These are phyloP conservation scores for Galleria mellonella DNA, from an alignment of 1,140 invertebrate species.

Conservation along the genomic window DNA sequence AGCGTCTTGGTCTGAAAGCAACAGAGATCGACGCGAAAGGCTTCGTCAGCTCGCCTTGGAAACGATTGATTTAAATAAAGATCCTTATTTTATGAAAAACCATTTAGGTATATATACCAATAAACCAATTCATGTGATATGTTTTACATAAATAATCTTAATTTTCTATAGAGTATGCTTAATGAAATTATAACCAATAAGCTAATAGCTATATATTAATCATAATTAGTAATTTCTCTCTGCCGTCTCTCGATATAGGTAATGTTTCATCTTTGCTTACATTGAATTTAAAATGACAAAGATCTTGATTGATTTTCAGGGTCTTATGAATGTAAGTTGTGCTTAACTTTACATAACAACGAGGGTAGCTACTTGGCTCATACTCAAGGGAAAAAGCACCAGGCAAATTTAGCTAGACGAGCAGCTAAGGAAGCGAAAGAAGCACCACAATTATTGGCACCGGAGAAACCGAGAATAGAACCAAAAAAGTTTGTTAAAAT, in stretches of 20 bases:
- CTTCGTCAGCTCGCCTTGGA: slow-evolving; percentile 96
- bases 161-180: no score
- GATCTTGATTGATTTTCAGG: slow-evolving; percentile 70
- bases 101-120: slow-evolving; percentile 82
- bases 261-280: no score
- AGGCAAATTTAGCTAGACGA: slow-evolving; percentile 97
- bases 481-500: slow-evolving; percentile 99
- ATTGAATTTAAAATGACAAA: not conserved
- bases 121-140: no score
- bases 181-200: no score
- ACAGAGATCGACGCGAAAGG: slow-evolving; percentile 96
- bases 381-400: slow-evolving; percentile 99
- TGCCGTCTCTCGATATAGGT: no score
- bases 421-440: slow-evolving; percentile 99
- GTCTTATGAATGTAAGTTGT: slow-evolving; percentile 99
- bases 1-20: slow-evolving; percentile 98
- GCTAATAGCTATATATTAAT: no score
- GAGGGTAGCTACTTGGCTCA: slow-evolving; percentile 99
- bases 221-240: no score
- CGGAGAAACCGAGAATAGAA: slow-evolving; percentile 96
- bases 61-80: slow-evolving; percentile 99
- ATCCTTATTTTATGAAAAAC: slow-evolving; percentile 99
- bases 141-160: no score
- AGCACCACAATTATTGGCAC: slow-evolving; percentile 90
- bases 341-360: slow-evolving; percentile 99